Percentiles rank a stretch among this genome's conserved stretches.
Conservation (phyloP, 2,888 invertebrate species). For the Drosophila borealis region DNA sequence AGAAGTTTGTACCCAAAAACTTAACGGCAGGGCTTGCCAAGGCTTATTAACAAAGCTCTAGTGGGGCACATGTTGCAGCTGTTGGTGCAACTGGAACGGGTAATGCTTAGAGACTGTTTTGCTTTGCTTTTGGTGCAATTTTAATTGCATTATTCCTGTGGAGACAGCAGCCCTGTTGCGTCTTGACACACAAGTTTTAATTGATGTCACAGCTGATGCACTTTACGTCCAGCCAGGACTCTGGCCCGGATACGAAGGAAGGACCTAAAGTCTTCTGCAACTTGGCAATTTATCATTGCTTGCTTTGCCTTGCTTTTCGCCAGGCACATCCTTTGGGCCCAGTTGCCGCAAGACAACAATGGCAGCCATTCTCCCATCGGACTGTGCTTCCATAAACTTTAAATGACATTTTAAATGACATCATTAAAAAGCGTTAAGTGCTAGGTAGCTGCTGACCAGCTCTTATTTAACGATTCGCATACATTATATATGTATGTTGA, state of each 20-base stretch:
- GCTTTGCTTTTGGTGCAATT: conserved; percentile 54
- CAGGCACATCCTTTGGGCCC: conserved; percentile 17
- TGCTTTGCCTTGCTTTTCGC: conserved; percentile 12
- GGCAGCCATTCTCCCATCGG: conserved; percentile 25
- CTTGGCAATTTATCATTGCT: conserved; percentile 40
- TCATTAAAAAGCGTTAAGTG: conserved; percentile 60
- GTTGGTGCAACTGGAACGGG: conserved; percentile 17
- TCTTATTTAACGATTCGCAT: neutral
- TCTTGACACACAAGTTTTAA: conserved; percentile 62
- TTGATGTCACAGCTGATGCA: conserved; percentile 72
- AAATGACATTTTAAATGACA: conserved; percentile 58
- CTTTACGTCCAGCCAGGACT: conserved; percentile 35
- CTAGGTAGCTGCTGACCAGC: conserved; percentile 1
- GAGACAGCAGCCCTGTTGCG: conserved; percentile 50
- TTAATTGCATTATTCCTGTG: conserved; percentile 72
- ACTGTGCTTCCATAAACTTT: conserved; percentile 47
- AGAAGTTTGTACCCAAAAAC: conserved; percentile 32
- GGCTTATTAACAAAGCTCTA: conserved; percentile 32
- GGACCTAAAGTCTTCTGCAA: conserved; percentile 25
- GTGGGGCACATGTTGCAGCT: conserved; percentile 23
- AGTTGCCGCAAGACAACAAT: conserved; percentile 29
- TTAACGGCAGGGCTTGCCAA: neutral
- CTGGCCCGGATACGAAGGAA: conserved; percentile 15
- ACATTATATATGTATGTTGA: conserved; percentile 6
- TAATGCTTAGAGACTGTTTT: conserved; percentile 40